phyloP scores from a whole-genome alignment of 2,888 invertebrate genomes.

The Melieria crassipennis region DNA sequence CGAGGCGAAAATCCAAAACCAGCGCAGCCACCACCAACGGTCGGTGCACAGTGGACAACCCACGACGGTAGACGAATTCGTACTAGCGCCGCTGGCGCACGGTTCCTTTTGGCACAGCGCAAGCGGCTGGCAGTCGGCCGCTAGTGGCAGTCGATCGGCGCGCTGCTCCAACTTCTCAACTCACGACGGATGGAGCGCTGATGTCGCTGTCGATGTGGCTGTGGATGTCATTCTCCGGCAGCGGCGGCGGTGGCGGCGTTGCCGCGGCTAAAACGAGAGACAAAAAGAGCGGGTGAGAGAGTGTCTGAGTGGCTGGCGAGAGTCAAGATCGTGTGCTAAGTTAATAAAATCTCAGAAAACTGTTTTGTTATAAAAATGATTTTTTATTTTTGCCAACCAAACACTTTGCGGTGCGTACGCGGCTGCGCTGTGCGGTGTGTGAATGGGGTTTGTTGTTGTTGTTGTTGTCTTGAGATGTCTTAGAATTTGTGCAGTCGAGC shows the following conservation, averaged over 20 bases:
- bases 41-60: constrained; percentile 37
- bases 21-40: neutral
- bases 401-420: too few relatives aligned
- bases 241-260: neutral
- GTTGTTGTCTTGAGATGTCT: neutral
- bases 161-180: constrained; percentile 10
- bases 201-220: constrained; percentile 3
- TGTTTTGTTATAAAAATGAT: neutral
- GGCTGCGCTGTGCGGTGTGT: too few relatives aligned
- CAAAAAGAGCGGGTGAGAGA: constrained; percentile 24
- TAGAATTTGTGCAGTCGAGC: too few relatives aligned
- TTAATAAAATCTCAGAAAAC: constrained; percentile 7
- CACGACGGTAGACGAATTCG: constrained; percentile 44
- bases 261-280: constrained; percentile 34
- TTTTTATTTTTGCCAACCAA: too few relatives aligned
- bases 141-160: neutral
- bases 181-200: neutral
- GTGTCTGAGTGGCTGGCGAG: constrained; percentile 7
- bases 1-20: constrained; percentile 5
- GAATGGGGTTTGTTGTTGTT: neutral
- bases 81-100: constrained; percentile 44
- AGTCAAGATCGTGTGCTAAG: neutral
- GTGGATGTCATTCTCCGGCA: neutral
- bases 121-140: constrained; percentile 32
- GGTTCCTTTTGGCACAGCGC: constrained; percentile 44